These are phyloP conservation scores for Siniperca undulata DNA, from an alignment of 2,797 vertebrate species.

Conservation along the genomic window DNA sequence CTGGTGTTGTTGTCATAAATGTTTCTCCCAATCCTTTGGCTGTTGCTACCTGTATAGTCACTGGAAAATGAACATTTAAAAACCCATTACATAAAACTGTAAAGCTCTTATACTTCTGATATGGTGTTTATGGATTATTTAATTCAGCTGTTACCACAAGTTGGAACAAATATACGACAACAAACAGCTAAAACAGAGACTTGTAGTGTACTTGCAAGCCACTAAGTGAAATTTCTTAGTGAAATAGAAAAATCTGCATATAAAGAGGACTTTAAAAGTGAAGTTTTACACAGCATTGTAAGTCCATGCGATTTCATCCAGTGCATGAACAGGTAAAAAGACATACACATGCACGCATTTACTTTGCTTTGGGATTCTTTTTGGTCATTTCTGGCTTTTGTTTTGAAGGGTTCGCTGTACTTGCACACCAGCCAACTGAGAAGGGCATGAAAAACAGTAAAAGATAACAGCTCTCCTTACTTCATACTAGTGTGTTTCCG, in stretches of 20 bases:
- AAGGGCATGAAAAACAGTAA: neutral
- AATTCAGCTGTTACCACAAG: no score
- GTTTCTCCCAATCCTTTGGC: neutral
- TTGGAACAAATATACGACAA: neutral
- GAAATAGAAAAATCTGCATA: neutral
- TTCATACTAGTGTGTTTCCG: neutral
- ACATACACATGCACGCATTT: neutral
- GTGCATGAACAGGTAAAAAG: neutral
- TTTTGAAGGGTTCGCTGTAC: no score
- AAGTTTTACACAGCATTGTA: neutral
- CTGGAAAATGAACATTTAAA: neutral
- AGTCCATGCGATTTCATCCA: neutral
- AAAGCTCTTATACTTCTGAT: no score
- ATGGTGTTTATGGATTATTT: neutral
- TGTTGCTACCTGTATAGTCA: neutral
- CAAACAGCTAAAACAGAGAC: neutral
- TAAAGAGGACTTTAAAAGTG: neutral
- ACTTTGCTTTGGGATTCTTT: neutral
- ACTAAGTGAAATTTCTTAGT: neutral
- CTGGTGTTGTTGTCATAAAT: neutral
- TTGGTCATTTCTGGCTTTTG: neutral
- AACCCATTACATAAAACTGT: no score
- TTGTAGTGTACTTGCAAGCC: neutral
- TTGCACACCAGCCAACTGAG: neutral
- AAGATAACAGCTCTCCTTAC: neutral